Conservation (phyloP, 1,140 invertebrate species). For the Chironomus tepperi region DNA sequence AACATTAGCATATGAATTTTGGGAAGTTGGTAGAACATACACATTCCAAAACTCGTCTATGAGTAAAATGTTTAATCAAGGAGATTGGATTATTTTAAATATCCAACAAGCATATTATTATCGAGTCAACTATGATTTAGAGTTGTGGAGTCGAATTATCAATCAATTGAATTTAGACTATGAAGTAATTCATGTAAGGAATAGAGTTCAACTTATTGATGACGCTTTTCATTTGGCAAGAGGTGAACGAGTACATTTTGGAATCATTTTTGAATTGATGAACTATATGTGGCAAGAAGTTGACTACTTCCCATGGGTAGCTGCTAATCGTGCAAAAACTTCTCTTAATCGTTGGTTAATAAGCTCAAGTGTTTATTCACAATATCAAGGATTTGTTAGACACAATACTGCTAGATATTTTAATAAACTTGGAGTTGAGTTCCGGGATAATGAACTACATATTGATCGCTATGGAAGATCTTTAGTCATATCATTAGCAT, state of each 20-base stretch:
- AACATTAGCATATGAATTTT: conserved; percentile 33
- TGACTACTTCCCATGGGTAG: conserved; percentile 41
- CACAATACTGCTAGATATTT: conserved; percentile 36
- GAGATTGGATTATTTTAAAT: conserved; percentile 27
- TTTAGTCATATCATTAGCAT: conserved; percentile 42
- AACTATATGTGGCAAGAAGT: conserved; percentile 43
- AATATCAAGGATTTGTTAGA: conserved; percentile 26
- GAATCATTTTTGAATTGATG: conserved; percentile 39
- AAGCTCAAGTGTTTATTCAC: not conserved
- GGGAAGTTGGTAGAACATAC: conserved; percentile 24
- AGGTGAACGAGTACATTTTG: conserved; percentile 42
- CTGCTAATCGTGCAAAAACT: not conserved
- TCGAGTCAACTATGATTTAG: conserved; percentile 47
- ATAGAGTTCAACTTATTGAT: conserved; percentile 63
- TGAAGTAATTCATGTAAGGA: conserved; percentile 48
- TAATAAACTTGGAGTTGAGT: conserved; percentile 35
- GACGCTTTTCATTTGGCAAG: conserved; percentile 57
- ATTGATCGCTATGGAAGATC: conserved; percentile 37
- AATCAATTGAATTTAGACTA: conserved; percentile 32
- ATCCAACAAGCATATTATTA: conserved; percentile 40
- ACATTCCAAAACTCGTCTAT: conserved; percentile 10
- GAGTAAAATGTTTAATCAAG: conserved; percentile 33
- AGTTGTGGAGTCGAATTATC: conserved; percentile 44
- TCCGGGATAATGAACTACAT: conserved; percentile 36
- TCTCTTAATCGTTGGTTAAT: not conserved